Conservation (phyloP, 2,113 vertebrate species). For the Ornithorhynchus anatinus region DNA sequence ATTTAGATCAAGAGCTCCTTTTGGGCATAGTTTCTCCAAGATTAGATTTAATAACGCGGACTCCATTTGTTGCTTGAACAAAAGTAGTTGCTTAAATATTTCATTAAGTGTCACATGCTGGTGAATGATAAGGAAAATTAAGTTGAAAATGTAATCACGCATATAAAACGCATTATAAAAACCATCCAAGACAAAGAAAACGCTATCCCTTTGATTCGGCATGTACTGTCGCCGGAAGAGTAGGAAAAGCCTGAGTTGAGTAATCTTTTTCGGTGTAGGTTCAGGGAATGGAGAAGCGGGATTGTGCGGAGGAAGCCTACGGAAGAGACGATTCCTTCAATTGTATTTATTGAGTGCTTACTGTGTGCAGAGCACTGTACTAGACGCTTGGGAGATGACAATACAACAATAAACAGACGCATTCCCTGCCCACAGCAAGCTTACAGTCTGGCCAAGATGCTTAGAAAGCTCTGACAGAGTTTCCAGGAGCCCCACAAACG, state of each 20-base stretch:
- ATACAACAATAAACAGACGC: no score
- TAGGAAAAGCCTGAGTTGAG: neutral
- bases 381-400: no score
- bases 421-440: no score
- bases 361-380: no score
- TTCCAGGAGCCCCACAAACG: no score
- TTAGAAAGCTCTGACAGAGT: no score
- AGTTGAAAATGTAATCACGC: constrained; percentile 16
- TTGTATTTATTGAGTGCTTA: no score
- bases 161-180: constrained; percentile 6
- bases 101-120: constrained; percentile 16
- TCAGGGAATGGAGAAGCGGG: neutral
- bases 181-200: constrained; percentile 5
- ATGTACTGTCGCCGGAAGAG: neutral
- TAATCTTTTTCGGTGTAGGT: neutral
- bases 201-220: constrained; percentile 8
- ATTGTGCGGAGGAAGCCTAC: no score
- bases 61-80: constrained; percentile 2
- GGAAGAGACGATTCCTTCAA: no score
- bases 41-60: neutral
- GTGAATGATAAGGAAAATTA: constrained; percentile 15
- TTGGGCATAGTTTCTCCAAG: constrained; percentile 11
- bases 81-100: constrained; percentile 28
- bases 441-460: no score
- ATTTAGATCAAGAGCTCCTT: no score